Conservation (phyloP, 2,888 invertebrate species). For the Stenolophus ochropezus region DNA sequence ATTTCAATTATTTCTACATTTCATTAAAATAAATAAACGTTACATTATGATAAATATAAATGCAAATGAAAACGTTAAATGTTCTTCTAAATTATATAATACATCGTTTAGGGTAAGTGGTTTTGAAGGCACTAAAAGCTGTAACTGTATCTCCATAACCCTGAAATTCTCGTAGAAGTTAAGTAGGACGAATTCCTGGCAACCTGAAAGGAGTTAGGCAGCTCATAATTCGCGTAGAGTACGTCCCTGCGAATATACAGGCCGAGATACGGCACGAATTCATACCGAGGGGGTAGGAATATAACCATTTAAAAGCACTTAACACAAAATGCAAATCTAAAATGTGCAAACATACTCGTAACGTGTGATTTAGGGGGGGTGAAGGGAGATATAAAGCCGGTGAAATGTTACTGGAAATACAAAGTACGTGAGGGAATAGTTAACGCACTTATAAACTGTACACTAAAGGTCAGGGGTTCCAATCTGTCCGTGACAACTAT, state of each 20-base stretch:
- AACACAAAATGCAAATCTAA: neutral
- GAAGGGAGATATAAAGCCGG: neutral
- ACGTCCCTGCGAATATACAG: neutral
- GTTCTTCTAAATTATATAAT: too few relatives aligned
- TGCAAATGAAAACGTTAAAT: too few relatives aligned
- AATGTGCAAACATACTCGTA: neutral
- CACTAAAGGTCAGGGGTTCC: too few relatives aligned
- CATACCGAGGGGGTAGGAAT: neutral
- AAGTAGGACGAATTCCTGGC: neutral
- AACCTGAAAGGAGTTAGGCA: neutral
- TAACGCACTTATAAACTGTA: too few relatives aligned
- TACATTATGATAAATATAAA: too few relatives aligned
- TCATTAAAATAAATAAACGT: too few relatives aligned
- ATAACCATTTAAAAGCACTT: neutral
- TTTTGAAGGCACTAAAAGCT: neutral
- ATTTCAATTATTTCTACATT: too few relatives aligned
- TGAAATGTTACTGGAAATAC: too few relatives aligned
- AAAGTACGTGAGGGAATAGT: too few relatives aligned
- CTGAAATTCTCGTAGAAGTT: neutral
- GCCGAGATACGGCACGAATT: neutral
- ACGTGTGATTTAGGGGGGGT: neutral
- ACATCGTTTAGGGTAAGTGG: too few relatives aligned
- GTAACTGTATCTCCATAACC: neutral
- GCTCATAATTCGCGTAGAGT: neutral
- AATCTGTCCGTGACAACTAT: too few relatives aligned